Conservation (phyloP, 2,888 invertebrate species). For the Melieria omissa region DNA sequence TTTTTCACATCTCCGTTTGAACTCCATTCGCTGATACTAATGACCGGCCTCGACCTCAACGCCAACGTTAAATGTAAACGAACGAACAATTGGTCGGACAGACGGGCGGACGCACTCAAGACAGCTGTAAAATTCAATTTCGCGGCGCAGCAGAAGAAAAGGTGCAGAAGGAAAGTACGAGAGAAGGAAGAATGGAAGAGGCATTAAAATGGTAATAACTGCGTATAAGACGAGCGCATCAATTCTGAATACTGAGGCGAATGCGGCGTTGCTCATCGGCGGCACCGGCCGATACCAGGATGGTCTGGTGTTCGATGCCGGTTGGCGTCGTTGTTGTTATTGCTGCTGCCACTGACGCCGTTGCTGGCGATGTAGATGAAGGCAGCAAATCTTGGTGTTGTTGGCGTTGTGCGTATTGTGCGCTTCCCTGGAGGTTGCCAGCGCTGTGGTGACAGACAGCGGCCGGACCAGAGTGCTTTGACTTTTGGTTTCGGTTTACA, state of each 20-base stretch:
- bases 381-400: not conserved
- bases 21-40: constrained; percentile 53
- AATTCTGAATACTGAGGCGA: not conserved
- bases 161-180: not conserved
- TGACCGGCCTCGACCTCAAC: constrained; percentile 60
- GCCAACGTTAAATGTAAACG: not conserved
- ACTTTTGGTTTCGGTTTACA: constrained; percentile 11
- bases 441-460: not conserved
- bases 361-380: not conserved
- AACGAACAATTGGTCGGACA: not conserved
- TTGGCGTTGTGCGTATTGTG: not conserved
- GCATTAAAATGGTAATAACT: not conserved
- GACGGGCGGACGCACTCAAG: not conserved
- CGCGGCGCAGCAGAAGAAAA: too few species aligned
- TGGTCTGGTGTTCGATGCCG: not conserved
- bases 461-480: constrained; percentile 5
- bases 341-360: too few species aligned
- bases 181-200: not conserved
- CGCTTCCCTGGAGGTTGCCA: not conserved
- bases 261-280: not conserved
- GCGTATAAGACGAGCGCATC: not conserved
- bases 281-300: not conserved
- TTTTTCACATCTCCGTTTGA: constrained; percentile 13
- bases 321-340: not conserved
- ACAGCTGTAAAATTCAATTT: too few species aligned